Evolutionary conservation across 2,797 vertebrate species (phyloP), one percentile per base, ranked within the genome.

Genomic region (Sebastes minor): DNA sequence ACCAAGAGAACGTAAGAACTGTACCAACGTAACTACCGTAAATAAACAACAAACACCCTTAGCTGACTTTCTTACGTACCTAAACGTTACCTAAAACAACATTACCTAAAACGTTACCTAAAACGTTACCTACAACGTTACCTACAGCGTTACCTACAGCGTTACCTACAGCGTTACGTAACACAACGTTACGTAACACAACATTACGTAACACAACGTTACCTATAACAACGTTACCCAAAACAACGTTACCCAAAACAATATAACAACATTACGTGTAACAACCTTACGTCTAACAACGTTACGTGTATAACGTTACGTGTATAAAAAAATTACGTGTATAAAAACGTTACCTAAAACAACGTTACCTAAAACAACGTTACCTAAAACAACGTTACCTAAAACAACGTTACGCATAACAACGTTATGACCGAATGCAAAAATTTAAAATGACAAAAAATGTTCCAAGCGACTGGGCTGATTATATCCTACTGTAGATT

Each of bases 221-320:
- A 25, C 8, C 2, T 16, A 4, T 8, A 1, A 13, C 55, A 23
- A 27, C 13, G 12, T 14, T 38, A 38, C 38, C 0, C 14, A 42
- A 14, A 2, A 38, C 35, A 38, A 14, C 38, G 4, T 25, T 42
- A 42, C 38, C 1, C 11, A 35, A 11, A 33, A 22, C 57, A 38
- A 35, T 1, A 0, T 14, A 42, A 42, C 38, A 42, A 42, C 14
- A 3, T 42, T 42, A 38, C 13, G 23, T 23, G 23, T 33, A 35
- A 35, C 33, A 12, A 32, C 32, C 0, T 35, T 12, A 12, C 0
- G 11, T 35, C 8, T 1, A 35, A 33, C 33, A 33, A 33, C 33
- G 0, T 33, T 33, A 33, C 10, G 33, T 33, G 33, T 3, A 28
- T 1, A 46, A 46, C 42, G 0, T 46, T 46, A 42, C 6, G 14